Percentiles rank a stretch among this genome's conserved stretches.
Evolutionary conservation across 2,888 invertebrate species (phyloP).

Genomic region (Phasia obesa): DNA sequence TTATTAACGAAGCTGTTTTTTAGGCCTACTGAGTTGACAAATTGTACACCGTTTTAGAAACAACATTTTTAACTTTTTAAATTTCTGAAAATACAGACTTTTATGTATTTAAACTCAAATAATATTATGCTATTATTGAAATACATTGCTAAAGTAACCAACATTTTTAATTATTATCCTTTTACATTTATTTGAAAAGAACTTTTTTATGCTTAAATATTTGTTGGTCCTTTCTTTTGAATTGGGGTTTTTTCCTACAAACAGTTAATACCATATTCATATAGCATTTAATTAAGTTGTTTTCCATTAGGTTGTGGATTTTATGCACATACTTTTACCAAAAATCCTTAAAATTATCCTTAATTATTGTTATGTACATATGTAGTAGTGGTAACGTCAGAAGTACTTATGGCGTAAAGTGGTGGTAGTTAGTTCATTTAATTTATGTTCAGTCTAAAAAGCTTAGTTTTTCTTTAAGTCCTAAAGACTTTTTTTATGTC

Average conservation of each 20-base stretch:
- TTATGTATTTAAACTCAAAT: no score
- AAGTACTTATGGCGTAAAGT: conserved; percentile 3
- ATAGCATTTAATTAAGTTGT: background rate
- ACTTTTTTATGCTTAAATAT: background rate
- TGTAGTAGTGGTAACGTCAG: background rate
- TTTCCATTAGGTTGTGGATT: conserved; percentile 4
- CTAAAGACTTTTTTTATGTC: conserved; percentile 61
- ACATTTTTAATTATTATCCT: no score
- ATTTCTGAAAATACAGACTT: no score
- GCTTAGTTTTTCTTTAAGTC: conserved; percentile 28
- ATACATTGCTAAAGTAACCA: no score
- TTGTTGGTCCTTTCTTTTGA: background rate
- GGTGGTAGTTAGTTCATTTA: conserved; percentile 46
- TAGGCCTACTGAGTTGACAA: no score
- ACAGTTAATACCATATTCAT: background rate
- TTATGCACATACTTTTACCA: background rate
- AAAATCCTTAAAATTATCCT: background rate
- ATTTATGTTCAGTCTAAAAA: conserved; percentile 58
- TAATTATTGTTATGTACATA: background rate
- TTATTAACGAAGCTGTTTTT: no score
- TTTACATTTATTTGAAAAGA: no score
- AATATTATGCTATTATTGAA: no score
- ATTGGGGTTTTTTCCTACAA: background rate
- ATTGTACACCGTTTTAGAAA: no score
- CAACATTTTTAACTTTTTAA: no score